Base-by-base conservation (phyloP, 2,113 vertebrate genomes). In the Gavialis gangeticus region DNA sequence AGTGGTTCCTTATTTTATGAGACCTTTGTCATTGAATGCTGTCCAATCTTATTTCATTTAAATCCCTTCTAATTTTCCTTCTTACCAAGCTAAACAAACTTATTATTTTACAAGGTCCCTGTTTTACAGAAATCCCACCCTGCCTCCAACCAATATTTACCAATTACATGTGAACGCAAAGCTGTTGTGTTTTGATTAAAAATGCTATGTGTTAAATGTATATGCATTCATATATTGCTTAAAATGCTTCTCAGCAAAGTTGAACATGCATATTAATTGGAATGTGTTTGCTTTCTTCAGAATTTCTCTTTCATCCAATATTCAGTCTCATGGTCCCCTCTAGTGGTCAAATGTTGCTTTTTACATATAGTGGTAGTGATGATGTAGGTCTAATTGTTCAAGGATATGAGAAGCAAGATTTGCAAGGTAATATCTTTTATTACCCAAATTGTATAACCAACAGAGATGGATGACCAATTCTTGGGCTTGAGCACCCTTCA, bases 261-360 rank as follows among this genome's bases (percentile, higher is more conserved):
- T 59, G 16, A 0, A 3, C 56, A 37, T 64, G 4, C 25, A 81
- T 60, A 28, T 13, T 46, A 3, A 30, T 34, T 9, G 67, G 73
- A 88, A 46, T 0, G 16, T 28, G 3, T 71, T 55, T 55, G 16
- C 2, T 5, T 28, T 25, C 4, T 37, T 15, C 34, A 73, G 69
- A 73, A 24, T 73, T 27, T 69, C 17, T 86, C 4, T 5, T 12
- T 2, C 3, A 0, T 11, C 5, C 34, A 34, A 85, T 60, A 4
- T 54, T 9, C 94, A 79, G 88, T 94, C 84, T 57, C 77, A 87
- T n/a, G 81, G 79, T 82, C 85, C 96, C 93, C 95, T 95, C 96
- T 83, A 69, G 93, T 92, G 96, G 84, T 64, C 62, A 95, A 89
- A 91, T 4, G 0, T 14, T 46, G 46, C 19, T 82, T 73, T 91